Percentiles rank a stretch among this genome's conserved stretches.
Conservation (phyloP, 2,113 vertebrate species). For the Asarcornis scutulata region DNA sequence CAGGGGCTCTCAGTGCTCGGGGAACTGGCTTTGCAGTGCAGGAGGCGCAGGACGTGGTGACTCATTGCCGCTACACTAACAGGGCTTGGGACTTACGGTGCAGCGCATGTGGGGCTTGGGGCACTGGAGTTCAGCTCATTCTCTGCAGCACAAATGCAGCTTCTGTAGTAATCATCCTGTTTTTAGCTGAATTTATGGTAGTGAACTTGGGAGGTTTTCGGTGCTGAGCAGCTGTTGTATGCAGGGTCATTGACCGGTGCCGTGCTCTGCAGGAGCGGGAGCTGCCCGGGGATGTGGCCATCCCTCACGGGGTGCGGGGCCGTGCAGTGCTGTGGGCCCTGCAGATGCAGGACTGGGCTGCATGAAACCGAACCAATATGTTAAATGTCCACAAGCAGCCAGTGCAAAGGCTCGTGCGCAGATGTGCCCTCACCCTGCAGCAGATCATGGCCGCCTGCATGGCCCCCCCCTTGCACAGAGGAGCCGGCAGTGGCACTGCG, state of each 20-base stretch:
- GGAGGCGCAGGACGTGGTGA: accelerated
- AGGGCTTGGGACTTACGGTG: background rate
- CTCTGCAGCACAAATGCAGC: background rate
- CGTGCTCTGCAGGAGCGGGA: background rate
- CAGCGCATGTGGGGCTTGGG: accelerated
- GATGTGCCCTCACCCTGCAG: background rate
- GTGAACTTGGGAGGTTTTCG: background rate
- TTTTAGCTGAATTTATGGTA: background rate
- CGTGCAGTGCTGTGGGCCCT: background rate
- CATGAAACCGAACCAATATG: too few species aligned
- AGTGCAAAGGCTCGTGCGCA: too few species aligned
- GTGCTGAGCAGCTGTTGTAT: accelerated
- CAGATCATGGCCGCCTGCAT: background rate
- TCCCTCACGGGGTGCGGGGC: background rate
- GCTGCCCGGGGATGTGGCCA: background rate
- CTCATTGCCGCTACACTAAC: background rate
- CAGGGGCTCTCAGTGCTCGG: background rate
- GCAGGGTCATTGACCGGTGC: background rate
- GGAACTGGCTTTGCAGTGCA: accelerated
- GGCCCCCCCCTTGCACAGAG: background rate
- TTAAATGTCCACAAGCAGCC: too few species aligned
- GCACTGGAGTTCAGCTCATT: background rate
- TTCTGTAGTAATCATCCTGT: background rate
- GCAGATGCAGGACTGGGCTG: background rate
- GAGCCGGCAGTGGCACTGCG: background rate